Evolutionary conservation across 2,888 invertebrate genomes (phyloP), one percentile per base, ranked within the genome.

Genomic region (Erannis defoliaria): DNA sequence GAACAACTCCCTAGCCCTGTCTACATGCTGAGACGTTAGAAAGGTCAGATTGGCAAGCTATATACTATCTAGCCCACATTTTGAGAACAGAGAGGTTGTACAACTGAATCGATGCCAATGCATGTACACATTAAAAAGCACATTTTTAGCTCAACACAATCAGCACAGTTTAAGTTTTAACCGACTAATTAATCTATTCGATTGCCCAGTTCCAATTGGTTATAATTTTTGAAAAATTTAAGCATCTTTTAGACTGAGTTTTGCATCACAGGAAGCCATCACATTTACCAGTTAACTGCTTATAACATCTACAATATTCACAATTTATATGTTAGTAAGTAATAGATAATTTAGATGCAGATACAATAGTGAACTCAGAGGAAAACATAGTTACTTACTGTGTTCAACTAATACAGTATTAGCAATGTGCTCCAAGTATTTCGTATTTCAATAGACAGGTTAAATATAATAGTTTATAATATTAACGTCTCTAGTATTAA

Each of bases 241-340:
- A 62, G 79, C 78, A 81, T 84, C 63, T 80, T 81, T 82, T 81
- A 79, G 84, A 86, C 84, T 84, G 85, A 85, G 67, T 70, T 68
- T 81, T 69, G 71, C 89, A 90, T 90, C 89, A 90, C 90, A 90
- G 76, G 73, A 74, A 73, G 66, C 69, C 85, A 91, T 91, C 91
- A 90, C 91, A 90, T 64, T 64, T 73, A 72, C 74, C 74, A 77
- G 72, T 72, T 72, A 62, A 72, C 73, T 67, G 63, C 68, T 46
- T 62, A 61, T 64, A 68, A 68, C 67, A 67, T 62, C 72, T 78
- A 62, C 67, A 55, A 67, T 70, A 73, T 74, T 74, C 66, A 80
- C 76, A 77, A 78, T 79, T 72, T 67, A 42, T 42, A 21, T 42
- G 21, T 42, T n/a, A 21, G 12, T 42, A 37, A 70, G 8, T 43